These are phyloP conservation scores for Leptocoma aspasia DNA, from an alignment of 2,113 vertebrate species.

Conservation along the genomic window DNA sequence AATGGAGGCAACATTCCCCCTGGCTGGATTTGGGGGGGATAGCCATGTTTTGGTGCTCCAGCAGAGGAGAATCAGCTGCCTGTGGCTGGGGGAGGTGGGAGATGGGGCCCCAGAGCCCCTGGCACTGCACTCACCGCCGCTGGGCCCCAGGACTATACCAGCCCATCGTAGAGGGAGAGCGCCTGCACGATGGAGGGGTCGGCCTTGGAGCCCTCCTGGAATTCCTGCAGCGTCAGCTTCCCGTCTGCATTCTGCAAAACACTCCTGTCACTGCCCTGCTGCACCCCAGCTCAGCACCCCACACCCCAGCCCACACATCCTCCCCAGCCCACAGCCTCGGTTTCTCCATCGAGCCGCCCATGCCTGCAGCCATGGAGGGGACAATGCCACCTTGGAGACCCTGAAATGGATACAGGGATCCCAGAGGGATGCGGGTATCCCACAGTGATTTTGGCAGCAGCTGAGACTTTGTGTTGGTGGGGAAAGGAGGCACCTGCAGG, in stretches of 20 bases:
- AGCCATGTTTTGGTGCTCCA: not conserved
- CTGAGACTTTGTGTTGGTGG: not conserved
- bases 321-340: fast-evolving
- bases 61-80: not conserved
- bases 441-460: not conserved
- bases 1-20: not conserved
- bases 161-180: constrained; percentile 93
- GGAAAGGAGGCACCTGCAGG: not conserved
- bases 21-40: too few species aligned
- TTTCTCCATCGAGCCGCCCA: not conserved
- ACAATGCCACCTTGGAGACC: not conserved
- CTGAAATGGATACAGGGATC: not conserved
- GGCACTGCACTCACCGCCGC: constrained; percentile 72
- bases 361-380: fast-evolving
- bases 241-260: constrained; percentile 89
- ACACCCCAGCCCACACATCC: fast-evolving
- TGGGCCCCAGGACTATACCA: constrained; percentile 82
- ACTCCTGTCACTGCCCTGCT: fast-evolving
- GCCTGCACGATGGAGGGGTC: constrained; percentile 98
- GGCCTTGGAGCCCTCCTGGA: constrained; percentile 97
- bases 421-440: not conserved
- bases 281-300: fast-evolving
- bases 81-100: not conserved
- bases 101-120: fast-evolving
- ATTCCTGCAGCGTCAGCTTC: constrained; percentile 96